Evolutionary conservation across 53 echinoderm and acorn worm species (phyloP), one percentile per base, ranked within the genome.

Genomic region (Stichopus horrens): DNA sequence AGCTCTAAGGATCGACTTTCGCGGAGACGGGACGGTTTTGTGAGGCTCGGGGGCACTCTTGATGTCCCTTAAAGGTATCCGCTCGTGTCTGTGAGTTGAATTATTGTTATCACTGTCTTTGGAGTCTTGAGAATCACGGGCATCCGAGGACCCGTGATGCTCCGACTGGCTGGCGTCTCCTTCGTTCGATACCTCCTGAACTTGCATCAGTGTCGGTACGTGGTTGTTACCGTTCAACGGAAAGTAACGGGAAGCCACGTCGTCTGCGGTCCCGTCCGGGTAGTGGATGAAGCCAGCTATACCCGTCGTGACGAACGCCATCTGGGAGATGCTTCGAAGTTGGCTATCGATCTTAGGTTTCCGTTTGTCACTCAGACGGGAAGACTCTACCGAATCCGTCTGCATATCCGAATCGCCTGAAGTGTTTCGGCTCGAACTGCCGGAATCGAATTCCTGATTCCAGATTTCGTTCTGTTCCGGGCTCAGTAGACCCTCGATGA

Each of bases 271-370:
- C 5, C 91, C 86, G 51, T 89, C 91, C 21, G 87, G 87, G 11
- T 80, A 89, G 74, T 93, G 91, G 23, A 96, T 90, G 8, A 96
- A 93, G 16, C 96, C 96, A 56, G 90, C 91, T 7, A 96, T 79
- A 1, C 96, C 96, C 21, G 93, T 92, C 9, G 96, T 96, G 53
- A 94, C 92, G 37, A 96, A 79, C 2, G 96, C 93, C 88, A 96
- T 89, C 55, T 96, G 93, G 57, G 96, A 95, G 67, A 95, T 95
- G 65, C 93, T 93, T 74, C 89, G 90, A 57, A 95, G 83, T 79
- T 93, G 96, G 23, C 77, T 77, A 88, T 96, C 93, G 83, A 96
- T 94, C 51, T 90, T 89, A 14, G 91, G 94, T 88, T 92, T 93
- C 84, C 91, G 76, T 87, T 20, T 74, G 10, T 87, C 87, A 75